phyloP scores from a whole-genome alignment of 2,113 vertebrate species.

The Isichthys henryi region DNA sequence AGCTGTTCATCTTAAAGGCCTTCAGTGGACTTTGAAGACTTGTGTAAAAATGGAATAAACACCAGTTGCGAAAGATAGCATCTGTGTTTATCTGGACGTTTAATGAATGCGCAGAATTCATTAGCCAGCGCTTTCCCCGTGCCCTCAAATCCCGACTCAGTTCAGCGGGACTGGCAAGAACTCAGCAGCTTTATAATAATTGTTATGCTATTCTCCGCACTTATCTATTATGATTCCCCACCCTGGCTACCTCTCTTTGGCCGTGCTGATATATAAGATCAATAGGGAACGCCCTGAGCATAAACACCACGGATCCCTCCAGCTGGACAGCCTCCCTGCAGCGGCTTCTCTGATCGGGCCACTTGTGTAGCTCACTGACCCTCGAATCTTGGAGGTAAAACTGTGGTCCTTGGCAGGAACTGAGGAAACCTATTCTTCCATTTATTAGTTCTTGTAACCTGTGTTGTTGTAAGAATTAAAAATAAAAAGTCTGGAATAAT shows the following conservation, averaged over 20 bases:
- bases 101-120: not conserved
- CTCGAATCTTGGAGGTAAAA: constrained; percentile 47
- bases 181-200: constrained; percentile 19
- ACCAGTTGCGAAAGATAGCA: not conserved
- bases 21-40: not conserved
- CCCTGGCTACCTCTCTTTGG: not conserved
- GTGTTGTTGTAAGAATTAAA: constrained; percentile 58
- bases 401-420: constrained; percentile 58
- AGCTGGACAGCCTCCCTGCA: not conserved
- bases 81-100: constrained; percentile 12
- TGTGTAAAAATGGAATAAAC: constrained; percentile 9
- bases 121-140: not conserved
- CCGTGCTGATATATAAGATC: not conserved
- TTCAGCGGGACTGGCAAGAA: not conserved
- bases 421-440: constrained; percentile 55
- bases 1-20: not conserved
- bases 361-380: constrained; percentile 39
- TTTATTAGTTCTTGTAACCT: constrained; percentile 56
- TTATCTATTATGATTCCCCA: constrained; percentile 20
- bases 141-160: not conserved
- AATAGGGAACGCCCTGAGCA: constrained; percentile 15
- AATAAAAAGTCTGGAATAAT: constrained; percentile 55
- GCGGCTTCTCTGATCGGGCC: constrained; percentile 24
- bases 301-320: constrained; percentile 13
- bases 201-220: constrained; percentile 13